Evolutionary conservation across 2,888 invertebrate genomes (phyloP).

Genomic region (Lottia scabra): DNA sequence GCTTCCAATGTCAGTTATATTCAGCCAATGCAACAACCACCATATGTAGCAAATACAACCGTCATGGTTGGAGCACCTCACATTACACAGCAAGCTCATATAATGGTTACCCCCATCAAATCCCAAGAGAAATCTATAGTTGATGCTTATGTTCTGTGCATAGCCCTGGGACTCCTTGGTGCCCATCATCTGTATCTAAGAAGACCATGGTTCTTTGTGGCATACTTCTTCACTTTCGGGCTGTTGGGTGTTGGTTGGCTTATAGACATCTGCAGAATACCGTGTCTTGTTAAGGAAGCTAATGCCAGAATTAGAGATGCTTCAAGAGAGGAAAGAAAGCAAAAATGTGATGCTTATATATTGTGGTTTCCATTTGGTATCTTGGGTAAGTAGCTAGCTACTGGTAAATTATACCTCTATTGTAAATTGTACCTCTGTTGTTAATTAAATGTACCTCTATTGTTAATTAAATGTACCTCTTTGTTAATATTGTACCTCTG

Average conservation of each 20-base stretch:
- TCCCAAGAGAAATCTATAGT: constrained; percentile 25
- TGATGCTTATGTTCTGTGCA: constrained; percentile 36
- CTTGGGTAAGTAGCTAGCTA: constrained; percentile 18
- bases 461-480: too few species aligned
- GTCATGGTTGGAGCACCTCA: too few species aligned
- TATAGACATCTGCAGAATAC: constrained; percentile 44
- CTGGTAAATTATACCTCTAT: neutral
- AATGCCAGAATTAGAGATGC: constrained; percentile 27
- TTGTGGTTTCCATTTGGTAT: constrained; percentile 35
- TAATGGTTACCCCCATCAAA: constrained; percentile 5
- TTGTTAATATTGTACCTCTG: too few species aligned
- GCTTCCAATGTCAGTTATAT: neutral
- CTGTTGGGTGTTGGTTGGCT: constrained; percentile 44
- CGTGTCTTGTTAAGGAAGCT: constrained; percentile 38
- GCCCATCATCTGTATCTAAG: constrained; percentile 51
- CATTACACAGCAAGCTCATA: constrained; percentile 12
- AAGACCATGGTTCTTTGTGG: constrained; percentile 35
- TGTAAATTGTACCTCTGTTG: neutral
- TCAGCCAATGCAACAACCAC: neutral
- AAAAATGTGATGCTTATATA: constrained; percentile 30
- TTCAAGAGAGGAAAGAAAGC: constrained; percentile 24
- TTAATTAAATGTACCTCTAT: too few species aligned
- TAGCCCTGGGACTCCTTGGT: constrained; percentile 34
- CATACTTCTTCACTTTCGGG: constrained; percentile 47
- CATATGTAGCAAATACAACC: too few species aligned